A percentile compares a stretch with the other conserved stretches of the same genome.
Conservation (phyloP, 2,888 invertebrate genomes). For the Unio delphinus region DNA sequence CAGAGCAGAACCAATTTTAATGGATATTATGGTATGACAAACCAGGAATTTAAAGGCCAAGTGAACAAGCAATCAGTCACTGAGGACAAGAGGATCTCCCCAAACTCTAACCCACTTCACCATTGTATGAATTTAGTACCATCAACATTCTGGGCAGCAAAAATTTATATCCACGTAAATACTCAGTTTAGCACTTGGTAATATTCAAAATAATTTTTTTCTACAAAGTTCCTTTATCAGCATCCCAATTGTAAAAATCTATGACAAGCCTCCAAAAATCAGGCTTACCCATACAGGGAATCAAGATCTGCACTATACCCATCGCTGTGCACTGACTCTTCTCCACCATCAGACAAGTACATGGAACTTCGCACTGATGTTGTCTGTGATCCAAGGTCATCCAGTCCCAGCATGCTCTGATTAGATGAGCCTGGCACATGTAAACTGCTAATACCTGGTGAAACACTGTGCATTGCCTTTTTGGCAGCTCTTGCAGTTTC, state of each 20-base stretch:
- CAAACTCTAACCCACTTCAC: too few relatives aligned
- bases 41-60: too few relatives aligned
- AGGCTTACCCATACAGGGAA: constrained; percentile 58
- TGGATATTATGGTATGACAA: too few relatives aligned
- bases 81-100: too few relatives aligned
- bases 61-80: too few relatives aligned
- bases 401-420: constrained; percentile 28
- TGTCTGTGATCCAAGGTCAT: constrained; percentile 29
- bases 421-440: constrained; percentile 24
- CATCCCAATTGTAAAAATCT: not conserved
- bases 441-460: constrained; percentile 6
- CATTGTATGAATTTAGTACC: too few relatives aligned
- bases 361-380: constrained; percentile 49
- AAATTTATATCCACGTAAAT: constrained; percentile 1
- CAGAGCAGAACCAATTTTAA: too few relatives aligned
- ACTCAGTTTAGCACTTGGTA: too few relatives aligned
- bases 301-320: constrained; percentile 61
- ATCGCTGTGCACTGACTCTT: constrained; percentile 63
- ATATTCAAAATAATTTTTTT: too few relatives aligned
- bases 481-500: constrained; percentile 81
- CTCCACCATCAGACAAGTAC: constrained; percentile 62
- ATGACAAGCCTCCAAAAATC: not conserved
- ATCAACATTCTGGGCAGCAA: too few relatives aligned
- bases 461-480: constrained; percentile 25
- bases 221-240: too few relatives aligned